phyloP scores from a whole-genome alignment of 2,113 vertebrate genomes.

The Oncorhynchus nerka region DNA sequence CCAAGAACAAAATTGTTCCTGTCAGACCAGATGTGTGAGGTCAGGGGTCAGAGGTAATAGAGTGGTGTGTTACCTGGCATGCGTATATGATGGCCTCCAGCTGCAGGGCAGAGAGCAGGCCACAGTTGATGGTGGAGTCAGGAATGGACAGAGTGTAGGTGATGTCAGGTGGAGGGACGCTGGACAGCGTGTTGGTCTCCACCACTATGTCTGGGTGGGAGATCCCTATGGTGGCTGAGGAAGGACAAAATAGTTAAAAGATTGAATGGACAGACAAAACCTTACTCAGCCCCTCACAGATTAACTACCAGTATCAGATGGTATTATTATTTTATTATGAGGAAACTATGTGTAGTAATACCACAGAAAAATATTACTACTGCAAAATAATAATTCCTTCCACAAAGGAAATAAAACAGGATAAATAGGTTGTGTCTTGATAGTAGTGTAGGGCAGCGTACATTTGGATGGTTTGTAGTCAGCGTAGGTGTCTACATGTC shows the following conservation, averaged over 20 bases:
- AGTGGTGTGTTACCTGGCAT: slow-evolving; percentile 83
- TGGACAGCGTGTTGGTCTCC: slow-evolving; percentile 96
- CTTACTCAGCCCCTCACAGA: background rate
- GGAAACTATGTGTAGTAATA: no score
- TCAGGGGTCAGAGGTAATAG: background rate
- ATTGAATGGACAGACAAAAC: background rate
- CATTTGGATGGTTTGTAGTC: slow-evolving; percentile 96
- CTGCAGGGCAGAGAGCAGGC: slow-evolving; percentile 90
- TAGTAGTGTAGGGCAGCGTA: slow-evolving; percentile 56
- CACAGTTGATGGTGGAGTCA: slow-evolving; percentile 63
- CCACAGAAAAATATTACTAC: no score
- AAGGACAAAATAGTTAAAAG: background rate
- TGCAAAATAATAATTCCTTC: no score
- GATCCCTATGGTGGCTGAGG: slow-evolving; percentile 87
- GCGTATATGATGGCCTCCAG: slow-evolving; percentile 95
- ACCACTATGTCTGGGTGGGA: slow-evolving; percentile 96
- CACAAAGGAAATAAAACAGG: no score
- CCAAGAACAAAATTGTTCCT: no score
- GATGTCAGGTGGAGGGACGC: slow-evolving; percentile 93
- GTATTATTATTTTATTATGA: no score
- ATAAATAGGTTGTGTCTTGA: no score
- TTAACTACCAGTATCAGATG: background rate
- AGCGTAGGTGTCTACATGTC: slow-evolving; percentile 92
- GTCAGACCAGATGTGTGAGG: background rate
- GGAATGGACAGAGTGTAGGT: slow-evolving; percentile 89